Evolutionary conservation across 2,888 invertebrate genomes (phyloP).

Genomic region (Tinea semifulvella): DNA sequence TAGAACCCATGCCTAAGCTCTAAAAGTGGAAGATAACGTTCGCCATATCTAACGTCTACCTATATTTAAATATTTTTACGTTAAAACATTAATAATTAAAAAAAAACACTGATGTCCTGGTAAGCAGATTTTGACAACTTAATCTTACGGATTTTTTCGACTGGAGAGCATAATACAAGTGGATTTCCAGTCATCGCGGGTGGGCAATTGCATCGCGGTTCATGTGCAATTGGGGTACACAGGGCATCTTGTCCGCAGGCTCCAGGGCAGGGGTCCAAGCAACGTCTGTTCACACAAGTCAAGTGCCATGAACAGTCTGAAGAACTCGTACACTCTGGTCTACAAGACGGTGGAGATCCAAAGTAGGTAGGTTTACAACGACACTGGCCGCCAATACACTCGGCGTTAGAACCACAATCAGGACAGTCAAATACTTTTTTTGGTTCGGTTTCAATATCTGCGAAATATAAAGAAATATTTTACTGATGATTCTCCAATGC

Average conservation of each 20-base stretch:
- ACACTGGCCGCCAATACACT: slow-evolving; percentile 74
- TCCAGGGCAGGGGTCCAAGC: slow-evolving; percentile 78
- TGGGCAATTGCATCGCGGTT: slow-evolving; percentile 75
- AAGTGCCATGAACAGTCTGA: slow-evolving; percentile 75
- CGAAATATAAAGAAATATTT: slow-evolving; percentile 21
- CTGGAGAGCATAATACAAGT: slow-evolving; percentile 71
- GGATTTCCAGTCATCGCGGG: slow-evolving; percentile 77
- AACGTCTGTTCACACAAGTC: slow-evolving; percentile 76
- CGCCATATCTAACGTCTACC: slow-evolving; percentile 24
- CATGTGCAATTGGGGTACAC: slow-evolving; percentile 75
- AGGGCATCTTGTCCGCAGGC: slow-evolving; percentile 77
- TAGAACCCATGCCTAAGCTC: slow-evolving; percentile 67
- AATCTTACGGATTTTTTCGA: slow-evolving; percentile 58
- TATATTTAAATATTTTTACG: slow-evolving; percentile 1
- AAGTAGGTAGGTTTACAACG: slow-evolving; percentile 72
- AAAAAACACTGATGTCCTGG: neutral
- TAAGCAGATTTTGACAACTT: slow-evolving; percentile 36
- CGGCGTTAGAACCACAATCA: slow-evolving; percentile 80
- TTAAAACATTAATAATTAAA: slow-evolving; percentile 1
- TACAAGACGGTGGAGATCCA: slow-evolving; percentile 79
- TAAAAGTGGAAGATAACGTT: slow-evolving; percentile 52
- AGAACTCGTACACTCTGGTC: slow-evolving; percentile 76
- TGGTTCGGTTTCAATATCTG: slow-evolving; percentile 37
- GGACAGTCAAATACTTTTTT: slow-evolving; percentile 66
- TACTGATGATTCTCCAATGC: no score